Percentiles rank a stretch among this genome's conserved stretches.
phyloP scores from a whole-genome alignment of 2,113 vertebrate species.

The Osmerus eperlanus region DNA sequence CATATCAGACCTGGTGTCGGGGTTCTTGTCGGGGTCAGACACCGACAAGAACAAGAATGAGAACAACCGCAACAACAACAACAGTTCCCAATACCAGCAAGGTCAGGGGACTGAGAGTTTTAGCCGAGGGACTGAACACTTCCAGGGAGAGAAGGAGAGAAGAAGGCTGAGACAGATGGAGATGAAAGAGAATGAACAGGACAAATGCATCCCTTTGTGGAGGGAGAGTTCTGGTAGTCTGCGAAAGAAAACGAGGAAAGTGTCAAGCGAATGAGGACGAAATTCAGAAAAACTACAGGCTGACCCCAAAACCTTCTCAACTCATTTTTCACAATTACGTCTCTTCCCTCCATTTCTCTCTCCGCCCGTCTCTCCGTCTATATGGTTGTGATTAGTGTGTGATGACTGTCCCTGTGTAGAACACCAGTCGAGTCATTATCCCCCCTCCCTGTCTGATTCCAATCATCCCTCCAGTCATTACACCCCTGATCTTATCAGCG shows the following conservation, averaged over 20 bases:
- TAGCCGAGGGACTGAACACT: too few relatives aligned
- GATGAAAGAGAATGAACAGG: not conserved
- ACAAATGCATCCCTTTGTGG: too few relatives aligned
- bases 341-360: not conserved
- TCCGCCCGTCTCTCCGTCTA: too few relatives aligned
- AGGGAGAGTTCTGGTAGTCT: too few relatives aligned
- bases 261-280: too few relatives aligned
- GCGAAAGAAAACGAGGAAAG: too few relatives aligned
- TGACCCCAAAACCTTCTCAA: too few relatives aligned
- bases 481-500: conserved; percentile 38
- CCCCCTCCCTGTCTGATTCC: conserved; percentile 38
- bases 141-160: not conserved
- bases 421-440: conserved; percentile 41
- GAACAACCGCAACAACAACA: not conserved
- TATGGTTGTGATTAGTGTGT: conserved; percentile 32
- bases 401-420: conserved; percentile 29
- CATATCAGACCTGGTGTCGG: too few relatives aligned
- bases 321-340: too few relatives aligned
- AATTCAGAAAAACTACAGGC: too few relatives aligned
- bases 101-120: not conserved
- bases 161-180: not conserved
- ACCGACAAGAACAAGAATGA: not conserved
- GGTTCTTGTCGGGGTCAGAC: not conserved
- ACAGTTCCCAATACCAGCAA: not conserved
- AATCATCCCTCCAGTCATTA: conserved; percentile 43